Conservation (phyloP, 2,888 invertebrate species). For the Tuberolachnus salignus region DNA sequence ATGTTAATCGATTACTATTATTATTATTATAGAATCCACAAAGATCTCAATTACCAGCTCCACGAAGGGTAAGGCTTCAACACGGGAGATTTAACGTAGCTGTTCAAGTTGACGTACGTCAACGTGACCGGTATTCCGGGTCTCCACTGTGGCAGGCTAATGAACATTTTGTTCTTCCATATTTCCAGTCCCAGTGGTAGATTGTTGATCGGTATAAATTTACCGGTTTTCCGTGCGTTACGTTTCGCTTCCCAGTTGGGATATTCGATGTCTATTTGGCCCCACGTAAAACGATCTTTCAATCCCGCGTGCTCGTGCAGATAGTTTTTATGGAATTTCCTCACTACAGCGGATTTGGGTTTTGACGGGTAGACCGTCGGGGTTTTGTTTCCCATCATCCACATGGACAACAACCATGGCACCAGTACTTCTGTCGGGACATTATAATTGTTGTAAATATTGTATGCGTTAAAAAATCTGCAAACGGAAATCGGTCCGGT, state of each 20-base stretch:
- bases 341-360: conserved; percentile 32
- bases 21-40: too few relatives aligned
- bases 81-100: conserved; percentile 68
- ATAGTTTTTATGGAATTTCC: conserved; percentile 28
- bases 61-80: conserved; percentile 81
- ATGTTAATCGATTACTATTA: too few relatives aligned
- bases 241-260: conserved; percentile 68
- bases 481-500: too few relatives aligned
- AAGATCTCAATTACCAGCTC: conserved; percentile 71
- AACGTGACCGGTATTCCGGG: conserved; percentile 76
- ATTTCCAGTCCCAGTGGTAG: conserved; percentile 77
- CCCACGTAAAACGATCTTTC: conserved; percentile 66
- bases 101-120: conserved; percentile 74
- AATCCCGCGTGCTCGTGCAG: conserved; percentile 15
- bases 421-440: conserved; percentile 61
- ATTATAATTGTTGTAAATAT: too few relatives aligned
- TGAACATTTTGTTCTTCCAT: conserved; percentile 72
- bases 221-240: conserved; percentile 68
- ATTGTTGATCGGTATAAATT: conserved; percentile 75
- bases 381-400: conserved; percentile 61
- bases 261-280: conserved; percentile 75
- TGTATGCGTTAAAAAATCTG: too few relatives aligned
- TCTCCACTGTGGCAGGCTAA: conserved; percentile 79
- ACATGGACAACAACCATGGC: conserved; percentile 63
- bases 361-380: conserved; percentile 20